Percentiles rank a stretch among this genome's conserved stretches.
These are phyloP conservation scores for Tamias sibiricus DNA, from an alignment of 2,113 vertebrate species.

Conservation along the genomic window DNA sequence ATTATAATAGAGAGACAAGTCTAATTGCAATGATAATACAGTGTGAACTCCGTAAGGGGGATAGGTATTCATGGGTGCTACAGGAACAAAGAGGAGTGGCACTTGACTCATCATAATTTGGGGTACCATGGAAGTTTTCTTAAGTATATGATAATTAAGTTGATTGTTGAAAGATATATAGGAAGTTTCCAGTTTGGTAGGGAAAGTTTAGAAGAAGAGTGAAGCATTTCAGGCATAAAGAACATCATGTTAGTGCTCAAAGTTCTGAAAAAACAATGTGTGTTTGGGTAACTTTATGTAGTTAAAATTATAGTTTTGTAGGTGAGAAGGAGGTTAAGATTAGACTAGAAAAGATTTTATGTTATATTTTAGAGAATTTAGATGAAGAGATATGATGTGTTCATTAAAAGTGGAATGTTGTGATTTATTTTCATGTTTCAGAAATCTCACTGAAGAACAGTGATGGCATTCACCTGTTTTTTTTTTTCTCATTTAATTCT, in stretches of 20 bases:
- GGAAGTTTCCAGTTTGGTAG: not conserved
- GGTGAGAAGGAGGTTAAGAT: not conserved
- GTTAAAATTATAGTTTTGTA: not conserved
- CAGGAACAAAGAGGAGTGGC: not conserved
- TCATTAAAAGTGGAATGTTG: not conserved
- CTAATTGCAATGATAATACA: not conserved
- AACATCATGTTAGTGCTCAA: not conserved
- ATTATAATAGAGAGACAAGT: not conserved
- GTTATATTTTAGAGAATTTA: not conserved
- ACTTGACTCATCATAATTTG: not conserved
- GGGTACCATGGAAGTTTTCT: not conserved
- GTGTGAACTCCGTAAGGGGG: not conserved
- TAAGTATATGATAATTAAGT: not conserved
- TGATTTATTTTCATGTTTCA: not conserved
- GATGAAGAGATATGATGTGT: not conserved
- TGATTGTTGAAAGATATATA: not conserved
- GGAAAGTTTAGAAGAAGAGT: not conserved
- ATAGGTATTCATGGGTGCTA: not conserved
- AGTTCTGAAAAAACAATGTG: not conserved
- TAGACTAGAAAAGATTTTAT: not conserved
- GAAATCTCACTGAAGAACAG: not conserved
- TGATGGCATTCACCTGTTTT: not conserved
- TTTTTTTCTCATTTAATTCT: not conserved
- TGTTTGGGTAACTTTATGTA: not conserved
- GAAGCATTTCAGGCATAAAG: not conserved